A percentile compares a stretch with the other conserved stretches of the same genome.
These are phyloP conservation scores for Xiphias gladius DNA, from an alignment of 2,113 vertebrate species.

Conservation along the genomic window DNA sequence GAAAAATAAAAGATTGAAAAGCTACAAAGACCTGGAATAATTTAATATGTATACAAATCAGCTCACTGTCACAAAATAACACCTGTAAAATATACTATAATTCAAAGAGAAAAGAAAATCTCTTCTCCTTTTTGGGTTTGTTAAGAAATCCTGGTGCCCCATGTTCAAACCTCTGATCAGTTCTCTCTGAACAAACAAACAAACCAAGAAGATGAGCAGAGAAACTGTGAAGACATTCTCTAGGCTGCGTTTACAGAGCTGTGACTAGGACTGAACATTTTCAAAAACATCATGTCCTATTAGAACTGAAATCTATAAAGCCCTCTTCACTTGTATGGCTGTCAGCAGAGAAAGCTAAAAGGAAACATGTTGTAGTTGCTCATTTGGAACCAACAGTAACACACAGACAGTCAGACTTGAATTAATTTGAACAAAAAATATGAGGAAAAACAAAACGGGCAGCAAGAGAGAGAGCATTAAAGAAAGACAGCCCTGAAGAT, in stretches of 20 bases:
- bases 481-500: slow-evolving; percentile 49
- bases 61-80: slow-evolving; percentile 27
- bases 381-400: not conserved
- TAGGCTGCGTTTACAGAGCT: not conserved
- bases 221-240: slow-evolving; percentile 17
- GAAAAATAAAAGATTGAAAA: slow-evolving; percentile 41
- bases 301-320: not conserved
- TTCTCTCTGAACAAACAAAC: not conserved
- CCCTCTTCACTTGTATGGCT: not conserved
- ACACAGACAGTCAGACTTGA: slow-evolving; percentile 7
- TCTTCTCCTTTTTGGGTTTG: not conserved
- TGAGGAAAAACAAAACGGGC: slow-evolving; percentile 27
- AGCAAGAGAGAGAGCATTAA: slow-evolving; percentile 22
- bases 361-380: not conserved
- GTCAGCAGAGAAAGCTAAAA: not conserved
- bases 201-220: not conserved
- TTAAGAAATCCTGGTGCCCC: not conserved
- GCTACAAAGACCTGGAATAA: slow-evolving; percentile 37
- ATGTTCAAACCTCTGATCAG: not conserved
- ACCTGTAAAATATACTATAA: not conserved
- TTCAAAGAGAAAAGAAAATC: not conserved
- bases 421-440: not conserved
- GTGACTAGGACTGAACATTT: too few relatives aligned
- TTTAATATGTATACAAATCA: slow-evolving; percentile 40
- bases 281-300: not conserved